Conservation (phyloP, 2,797 vertebrate genomes). For the Helostoma temminkii region DNA sequence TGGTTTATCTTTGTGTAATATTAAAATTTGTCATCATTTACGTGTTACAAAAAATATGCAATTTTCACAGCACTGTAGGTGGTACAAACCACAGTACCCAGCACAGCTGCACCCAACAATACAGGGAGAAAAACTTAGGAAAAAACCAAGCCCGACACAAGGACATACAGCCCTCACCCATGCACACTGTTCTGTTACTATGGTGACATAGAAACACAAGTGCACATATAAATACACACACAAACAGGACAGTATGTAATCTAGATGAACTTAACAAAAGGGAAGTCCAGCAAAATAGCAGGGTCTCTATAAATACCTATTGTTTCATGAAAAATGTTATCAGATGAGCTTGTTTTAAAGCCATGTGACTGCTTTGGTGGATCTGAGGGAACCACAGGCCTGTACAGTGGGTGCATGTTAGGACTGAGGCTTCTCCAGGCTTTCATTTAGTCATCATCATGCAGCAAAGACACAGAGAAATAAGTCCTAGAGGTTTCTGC, state of each 20-base stretch:
- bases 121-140: conserved; percentile 60
- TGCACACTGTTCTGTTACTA: conserved; percentile 61
- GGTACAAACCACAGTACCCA: conserved; percentile 40
- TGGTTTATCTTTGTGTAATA: too few species aligned
- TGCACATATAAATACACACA: conserved; percentile 6
- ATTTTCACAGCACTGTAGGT: too few species aligned
- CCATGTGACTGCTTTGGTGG: conserved; percentile 18
- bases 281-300: conserved; percentile 48
- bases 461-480: conserved; percentile 30
- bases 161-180: conserved; percentile 62
- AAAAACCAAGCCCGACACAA: conserved; percentile 49
- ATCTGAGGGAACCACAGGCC: conserved; percentile 1
- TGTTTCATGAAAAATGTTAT: conserved; percentile 67
- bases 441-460: conserved; percentile 34
- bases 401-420: conserved; percentile 2
- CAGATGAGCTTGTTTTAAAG: conserved; percentile 60
- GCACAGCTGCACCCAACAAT: conserved; percentile 44
- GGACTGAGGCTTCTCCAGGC: background rate
- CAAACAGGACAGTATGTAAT: conserved; percentile 47
- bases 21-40: too few species aligned
- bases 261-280: conserved; percentile 65
- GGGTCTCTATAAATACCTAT: conserved; percentile 62
- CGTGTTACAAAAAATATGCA: too few species aligned
- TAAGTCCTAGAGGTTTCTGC: conserved; percentile 37
- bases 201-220: conserved; percentile 55